Evolutionary conservation across 2,888 invertebrate genomes (phyloP).

Genomic region (Harpagoxenus sublaevis): DNA sequence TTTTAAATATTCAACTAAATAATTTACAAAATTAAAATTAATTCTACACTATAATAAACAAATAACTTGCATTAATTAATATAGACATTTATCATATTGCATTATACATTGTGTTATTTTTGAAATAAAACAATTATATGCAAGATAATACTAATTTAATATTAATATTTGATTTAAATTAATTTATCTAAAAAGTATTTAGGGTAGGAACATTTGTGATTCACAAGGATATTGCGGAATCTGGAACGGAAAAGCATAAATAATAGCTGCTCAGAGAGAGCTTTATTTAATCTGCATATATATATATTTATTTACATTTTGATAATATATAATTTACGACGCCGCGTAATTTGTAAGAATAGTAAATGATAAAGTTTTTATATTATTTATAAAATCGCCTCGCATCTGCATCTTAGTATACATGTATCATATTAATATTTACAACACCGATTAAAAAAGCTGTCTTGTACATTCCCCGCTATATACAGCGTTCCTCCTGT

Average conservation of each 20-base stretch:
- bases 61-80: neutral
- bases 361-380: constrained; percentile 60
- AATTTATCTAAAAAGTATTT: constrained; percentile 4
- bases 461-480: constrained; percentile 59
- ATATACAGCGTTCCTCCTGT: constrained; percentile 66
- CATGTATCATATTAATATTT: constrained; percentile 65
- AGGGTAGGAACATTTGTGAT: neutral
- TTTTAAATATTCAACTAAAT: constrained; percentile 7
- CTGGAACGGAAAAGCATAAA: constrained; percentile 26
- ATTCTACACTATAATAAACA: neutral
- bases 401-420: constrained; percentile 51
- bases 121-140: neutral
- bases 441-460: constrained; percentile 73
- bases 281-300: constrained; percentile 39
- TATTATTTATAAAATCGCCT: constrained; percentile 73
- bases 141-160: too few relatives aligned
- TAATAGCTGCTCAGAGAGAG: constrained; percentile 7
- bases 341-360: constrained; percentile 67
- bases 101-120: neutral
- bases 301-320: constrained; percentile 68
- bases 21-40: neutral
- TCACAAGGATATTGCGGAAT: constrained; percentile 9
- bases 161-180: neutral
- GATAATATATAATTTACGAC: constrained; percentile 71
- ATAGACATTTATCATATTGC: neutral